Base-by-base conservation (phyloP, 2,797 vertebrate species). In the Brachyrhaphis roseni region DNA sequence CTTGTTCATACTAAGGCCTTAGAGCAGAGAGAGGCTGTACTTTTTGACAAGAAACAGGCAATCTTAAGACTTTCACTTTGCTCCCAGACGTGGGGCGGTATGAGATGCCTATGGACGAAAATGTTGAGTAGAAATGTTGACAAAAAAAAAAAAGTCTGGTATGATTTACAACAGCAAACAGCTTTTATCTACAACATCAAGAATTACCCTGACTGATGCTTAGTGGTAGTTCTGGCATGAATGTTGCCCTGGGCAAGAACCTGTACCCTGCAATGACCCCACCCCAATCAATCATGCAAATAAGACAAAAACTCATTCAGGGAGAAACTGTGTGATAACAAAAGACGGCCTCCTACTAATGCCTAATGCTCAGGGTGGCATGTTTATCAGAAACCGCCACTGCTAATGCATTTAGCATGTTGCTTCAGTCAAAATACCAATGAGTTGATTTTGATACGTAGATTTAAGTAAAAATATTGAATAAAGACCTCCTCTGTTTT, bases 1-100 rank as follows among this genome's bases (percentile, higher is more conserved):
- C 43, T 71, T 73, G 47, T 73, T 34, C 55, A 41, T 75, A 45
- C 57, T 26, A 26, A 70, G 46, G 62, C 76, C 77, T 71, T 74
- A 75, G 39, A 36, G 46, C 70, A 76, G 39, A 43, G 46, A 28
- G 31, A 62, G 31, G 74, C 68, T 78, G 74, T 76, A 8, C 80
- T 80, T 77, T 72, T 77, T 74, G 23, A 75, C 51, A 20, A 81
- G 57, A 83, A 83, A 86, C 77, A 87, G 72, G 20, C 28, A 78
- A 76, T 64, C 18, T 74, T 34, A 70, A 78, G 59, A 72, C n/a
- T 26, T 76, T 31, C 18, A 64, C 15, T 49, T 73, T 82, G 66
- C 28, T 80, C 39, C n/a, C 36, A 16, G 62, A 8, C 16, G 10
- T 39, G 62, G 34, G 8, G 34, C 13, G 1, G 36, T 41, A 5